Conservation (phyloP, 2,888 invertebrate genomes). For the Gymnoscelis rufifasciata region DNA sequence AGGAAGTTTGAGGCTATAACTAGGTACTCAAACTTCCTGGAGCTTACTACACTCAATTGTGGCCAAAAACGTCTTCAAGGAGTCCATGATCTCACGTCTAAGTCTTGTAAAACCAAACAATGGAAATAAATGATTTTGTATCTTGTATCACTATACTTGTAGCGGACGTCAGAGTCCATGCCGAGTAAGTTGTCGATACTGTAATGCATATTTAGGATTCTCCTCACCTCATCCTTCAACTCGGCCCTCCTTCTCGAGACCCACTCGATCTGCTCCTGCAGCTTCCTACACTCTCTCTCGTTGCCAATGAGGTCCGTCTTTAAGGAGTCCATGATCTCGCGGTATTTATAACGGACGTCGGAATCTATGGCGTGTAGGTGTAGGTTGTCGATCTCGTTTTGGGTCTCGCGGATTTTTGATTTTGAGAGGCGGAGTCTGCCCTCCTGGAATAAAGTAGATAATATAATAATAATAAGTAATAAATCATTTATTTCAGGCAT, state of each 20-base stretch:
- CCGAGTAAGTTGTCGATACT: no score
- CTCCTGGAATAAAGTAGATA: constrained; percentile 43
- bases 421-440: constrained; percentile 64
- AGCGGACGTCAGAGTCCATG: no score
- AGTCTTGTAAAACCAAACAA: no score
- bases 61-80: no score
- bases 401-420: constrained; percentile 66
- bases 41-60: no score
- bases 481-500: no score
- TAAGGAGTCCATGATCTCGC: constrained; percentile 61
- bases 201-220: background rate
- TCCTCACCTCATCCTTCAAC: constrained; percentile 57
- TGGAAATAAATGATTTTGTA: no score
- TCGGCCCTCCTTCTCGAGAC: constrained; percentile 62
- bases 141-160: no score
- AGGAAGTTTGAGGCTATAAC: no score
- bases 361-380: constrained; percentile 66
- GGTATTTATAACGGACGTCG: constrained; percentile 52
- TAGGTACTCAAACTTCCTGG: no score
- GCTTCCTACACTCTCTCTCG: constrained; percentile 63
- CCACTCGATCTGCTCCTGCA: constrained; percentile 73
- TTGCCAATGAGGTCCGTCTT: constrained; percentile 53
- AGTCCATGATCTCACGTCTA: no score
- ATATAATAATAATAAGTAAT: background rate
- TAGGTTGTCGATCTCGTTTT: constrained; percentile 65